Conservation (phyloP, 2,113 vertebrate genomes). For the Passer domesticus region DNA sequence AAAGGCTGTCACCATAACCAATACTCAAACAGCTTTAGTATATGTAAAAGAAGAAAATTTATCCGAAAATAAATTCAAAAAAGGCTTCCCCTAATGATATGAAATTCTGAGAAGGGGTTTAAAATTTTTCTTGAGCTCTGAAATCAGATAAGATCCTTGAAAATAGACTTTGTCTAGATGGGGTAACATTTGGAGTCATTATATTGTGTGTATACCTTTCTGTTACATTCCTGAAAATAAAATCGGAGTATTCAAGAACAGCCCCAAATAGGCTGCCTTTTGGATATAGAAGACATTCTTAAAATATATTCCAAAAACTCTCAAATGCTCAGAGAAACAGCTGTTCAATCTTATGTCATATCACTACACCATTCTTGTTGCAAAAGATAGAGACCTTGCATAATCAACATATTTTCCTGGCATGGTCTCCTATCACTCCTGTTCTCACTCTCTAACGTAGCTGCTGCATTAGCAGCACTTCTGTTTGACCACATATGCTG, state of each 20-base stretch:
- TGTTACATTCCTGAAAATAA: conserved; percentile 10
- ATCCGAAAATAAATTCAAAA: background rate
- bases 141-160: background rate
- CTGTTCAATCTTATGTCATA: conserved; percentile 16
- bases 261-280: background rate
- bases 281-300: background rate
- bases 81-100: background rate
- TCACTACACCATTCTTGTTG: background rate
- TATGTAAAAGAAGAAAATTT: background rate
- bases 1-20: background rate
- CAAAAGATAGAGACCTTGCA: conserved; percentile 28
- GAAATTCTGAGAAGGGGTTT: background rate
- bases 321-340: conserved; percentile 6
- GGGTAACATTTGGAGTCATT: background rate
- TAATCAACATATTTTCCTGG: conserved; percentile 37
- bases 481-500: background rate
- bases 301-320: conserved; percentile 4
- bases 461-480: conserved; percentile 17
- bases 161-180: background rate
- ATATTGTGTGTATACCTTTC: background rate
- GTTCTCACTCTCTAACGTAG: background rate
- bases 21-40: background rate
- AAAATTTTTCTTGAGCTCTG: background rate
- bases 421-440: background rate
- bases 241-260: background rate